Percentiles rank a stretch among this genome's conserved stretches.
These are phyloP conservation scores for Melanostoma mellinum DNA, from an alignment of 2,888 invertebrate genomes.

Conservation along the genomic window DNA sequence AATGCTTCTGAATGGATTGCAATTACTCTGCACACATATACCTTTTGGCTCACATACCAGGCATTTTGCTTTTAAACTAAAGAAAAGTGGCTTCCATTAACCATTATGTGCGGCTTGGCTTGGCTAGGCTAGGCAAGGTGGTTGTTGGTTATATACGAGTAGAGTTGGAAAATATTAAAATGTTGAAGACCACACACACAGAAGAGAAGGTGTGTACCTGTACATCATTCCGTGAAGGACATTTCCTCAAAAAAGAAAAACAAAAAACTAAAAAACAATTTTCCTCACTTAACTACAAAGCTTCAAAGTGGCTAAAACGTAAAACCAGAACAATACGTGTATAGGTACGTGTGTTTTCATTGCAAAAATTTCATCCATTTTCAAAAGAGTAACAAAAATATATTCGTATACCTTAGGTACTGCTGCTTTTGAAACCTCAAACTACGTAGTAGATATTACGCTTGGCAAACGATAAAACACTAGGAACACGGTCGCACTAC, in stretches of 20 bases:
- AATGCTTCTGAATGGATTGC: constrained; percentile 46
- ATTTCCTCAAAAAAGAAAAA: constrained; percentile 59
- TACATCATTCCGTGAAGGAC: constrained; percentile 52
- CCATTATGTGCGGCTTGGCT: constrained; percentile 25
- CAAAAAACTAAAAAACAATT: constrained; percentile 25
- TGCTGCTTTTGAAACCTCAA: constrained; percentile 39
- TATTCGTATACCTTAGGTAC: neutral
- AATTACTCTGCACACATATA: constrained; percentile 33
- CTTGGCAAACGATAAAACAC: constrained; percentile 49
- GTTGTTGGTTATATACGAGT: too few relatives aligned
- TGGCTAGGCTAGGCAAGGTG: neutral
- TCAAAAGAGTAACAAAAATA: constrained; percentile 46
- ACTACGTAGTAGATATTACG: constrained; percentile 10
- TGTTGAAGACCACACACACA: constrained; percentile 15
- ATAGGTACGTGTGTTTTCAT: constrained; percentile 12
- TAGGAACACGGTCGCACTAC: constrained; percentile 43
- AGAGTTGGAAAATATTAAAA: constrained; percentile 26
- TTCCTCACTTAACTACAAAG: constrained; percentile 29
- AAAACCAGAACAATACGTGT: constrained; percentile 50
- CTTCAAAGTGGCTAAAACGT: constrained; percentile 56
- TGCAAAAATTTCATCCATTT: constrained; percentile 55
- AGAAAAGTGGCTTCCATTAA: constrained; percentile 46
- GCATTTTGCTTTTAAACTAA: constrained; percentile 26
- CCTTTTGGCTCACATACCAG: constrained; percentile 37
- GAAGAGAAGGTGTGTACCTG: neutral